phyloP scores from a whole-genome alignment of 2,797 vertebrate genomes.

The Chloroceryle inda region DNA sequence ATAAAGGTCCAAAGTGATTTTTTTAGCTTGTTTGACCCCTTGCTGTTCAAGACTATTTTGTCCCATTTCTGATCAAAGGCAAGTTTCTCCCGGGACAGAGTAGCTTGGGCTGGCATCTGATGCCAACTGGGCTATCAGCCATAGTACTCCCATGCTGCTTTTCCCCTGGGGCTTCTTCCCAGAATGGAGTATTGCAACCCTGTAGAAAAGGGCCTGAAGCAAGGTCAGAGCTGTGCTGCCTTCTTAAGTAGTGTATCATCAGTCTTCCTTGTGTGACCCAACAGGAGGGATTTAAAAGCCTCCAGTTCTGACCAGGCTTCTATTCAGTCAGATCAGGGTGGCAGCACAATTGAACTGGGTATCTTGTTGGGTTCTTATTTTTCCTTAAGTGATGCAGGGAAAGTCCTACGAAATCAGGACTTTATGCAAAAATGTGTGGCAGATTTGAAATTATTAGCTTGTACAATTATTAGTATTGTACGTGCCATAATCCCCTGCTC shows the following conservation, averaged over 20 bases:
- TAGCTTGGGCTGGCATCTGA: background rate
- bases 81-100: background rate
- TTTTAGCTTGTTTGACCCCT: background rate
- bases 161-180: background rate
- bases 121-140: rapidly evolving
- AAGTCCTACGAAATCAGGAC: background rate
- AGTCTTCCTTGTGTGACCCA: background rate
- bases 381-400: background rate
- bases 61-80: background rate
- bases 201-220: background rate
- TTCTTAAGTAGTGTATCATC: background rate
- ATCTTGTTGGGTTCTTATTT: background rate
- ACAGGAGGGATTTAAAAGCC: background rate
- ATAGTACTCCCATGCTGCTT: background rate
- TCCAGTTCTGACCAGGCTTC: background rate
- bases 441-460: background rate
- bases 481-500: background rate
- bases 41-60: background rate
- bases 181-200: background rate
- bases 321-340: background rate
- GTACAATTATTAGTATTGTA: background rate
- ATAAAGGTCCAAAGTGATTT: background rate
- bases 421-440: rapidly evolving
- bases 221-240: background rate
- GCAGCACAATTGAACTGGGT: background rate